phyloP scores from a whole-genome alignment of 1,140 invertebrate genomes.

The Bathynomus jamesi region DNA sequence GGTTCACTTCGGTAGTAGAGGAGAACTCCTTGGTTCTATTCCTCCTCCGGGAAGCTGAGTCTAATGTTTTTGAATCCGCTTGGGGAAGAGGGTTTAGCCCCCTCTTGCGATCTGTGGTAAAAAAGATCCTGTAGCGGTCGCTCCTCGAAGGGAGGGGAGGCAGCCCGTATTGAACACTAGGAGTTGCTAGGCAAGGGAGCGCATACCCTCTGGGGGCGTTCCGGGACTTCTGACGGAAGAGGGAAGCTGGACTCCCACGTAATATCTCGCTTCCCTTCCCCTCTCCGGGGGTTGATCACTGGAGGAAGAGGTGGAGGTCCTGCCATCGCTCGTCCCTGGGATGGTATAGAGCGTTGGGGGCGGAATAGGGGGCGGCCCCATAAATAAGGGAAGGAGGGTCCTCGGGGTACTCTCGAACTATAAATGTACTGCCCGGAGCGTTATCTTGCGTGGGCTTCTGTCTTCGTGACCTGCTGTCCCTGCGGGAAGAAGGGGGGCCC shows the following conservation, averaged over 20 bases:
- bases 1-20: neutral
- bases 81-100: neutral
- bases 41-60: neutral
- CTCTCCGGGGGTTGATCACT: slow-evolving; percentile 24
- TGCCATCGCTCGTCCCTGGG: slow-evolving; percentile 26
- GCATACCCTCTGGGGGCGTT: slow-evolving; percentile 20
- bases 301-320: slow-evolving; percentile 25
- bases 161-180: slow-evolving; percentile 12
- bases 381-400: slow-evolving; percentile 3
- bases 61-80: neutral
- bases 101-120: slow-evolving; percentile 25
- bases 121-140: slow-evolving; percentile 29
- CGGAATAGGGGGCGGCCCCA: slow-evolving; percentile 9
- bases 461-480: slow-evolving; percentile 6
- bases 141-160: slow-evolving; percentile 27
- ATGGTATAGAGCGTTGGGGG: slow-evolving; percentile 20
- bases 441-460: no score
- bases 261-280: slow-evolving; percentile 21
- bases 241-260: slow-evolving; percentile 24
- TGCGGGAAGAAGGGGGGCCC: slow-evolving; percentile 12
- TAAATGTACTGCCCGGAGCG: slow-evolving; percentile 16
- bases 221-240: slow-evolving; percentile 16
- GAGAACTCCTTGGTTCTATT: neutral
- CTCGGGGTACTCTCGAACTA: slow-evolving; percentile 6
- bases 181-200: slow-evolving; percentile 14